These are phyloP conservation scores for Anhinga rufa DNA, from an alignment of 2,113 vertebrate species.

Conservation along the genomic window DNA sequence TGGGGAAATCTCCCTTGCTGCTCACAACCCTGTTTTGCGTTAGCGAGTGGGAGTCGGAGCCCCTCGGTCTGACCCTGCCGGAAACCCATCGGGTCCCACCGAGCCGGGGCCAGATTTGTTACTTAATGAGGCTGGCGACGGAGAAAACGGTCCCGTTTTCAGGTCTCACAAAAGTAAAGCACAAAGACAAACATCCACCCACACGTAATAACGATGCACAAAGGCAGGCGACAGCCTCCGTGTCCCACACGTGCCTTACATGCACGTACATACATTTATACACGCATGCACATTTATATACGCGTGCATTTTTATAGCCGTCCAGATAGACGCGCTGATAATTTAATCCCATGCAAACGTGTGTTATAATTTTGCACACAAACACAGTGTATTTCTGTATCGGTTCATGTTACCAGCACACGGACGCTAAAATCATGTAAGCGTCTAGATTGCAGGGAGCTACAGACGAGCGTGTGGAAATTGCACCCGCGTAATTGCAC, in stretches of 20 bases:
- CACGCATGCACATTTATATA: background rate
- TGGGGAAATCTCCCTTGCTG: background rate
- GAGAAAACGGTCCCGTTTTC: background rate
- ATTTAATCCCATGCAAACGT: background rate
- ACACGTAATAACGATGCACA: accelerated
- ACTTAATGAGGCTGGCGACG: background rate
- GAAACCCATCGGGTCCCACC: conserved; percentile 9
- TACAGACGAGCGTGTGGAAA: accelerated
- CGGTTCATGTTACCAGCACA: accelerated
- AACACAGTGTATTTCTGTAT: accelerated
- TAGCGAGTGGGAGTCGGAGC: background rate
- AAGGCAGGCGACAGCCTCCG: background rate
- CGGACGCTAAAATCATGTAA: accelerated
- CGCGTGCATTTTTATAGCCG: background rate
- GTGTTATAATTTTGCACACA: background rate
- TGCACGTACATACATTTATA: background rate
- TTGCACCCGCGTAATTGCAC: accelerated
- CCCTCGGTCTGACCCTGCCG: background rate
- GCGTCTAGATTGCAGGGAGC: accelerated
- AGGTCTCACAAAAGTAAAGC: background rate
- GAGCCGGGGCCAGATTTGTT: background rate
- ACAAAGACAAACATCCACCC: background rate
- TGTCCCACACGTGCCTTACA: background rate
- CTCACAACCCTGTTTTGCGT: background rate
- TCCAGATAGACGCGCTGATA: accelerated